Evolutionary conservation across 1,140 invertebrate species (phyloP).

Genomic region (Rhopalosiphum maidis): DNA sequence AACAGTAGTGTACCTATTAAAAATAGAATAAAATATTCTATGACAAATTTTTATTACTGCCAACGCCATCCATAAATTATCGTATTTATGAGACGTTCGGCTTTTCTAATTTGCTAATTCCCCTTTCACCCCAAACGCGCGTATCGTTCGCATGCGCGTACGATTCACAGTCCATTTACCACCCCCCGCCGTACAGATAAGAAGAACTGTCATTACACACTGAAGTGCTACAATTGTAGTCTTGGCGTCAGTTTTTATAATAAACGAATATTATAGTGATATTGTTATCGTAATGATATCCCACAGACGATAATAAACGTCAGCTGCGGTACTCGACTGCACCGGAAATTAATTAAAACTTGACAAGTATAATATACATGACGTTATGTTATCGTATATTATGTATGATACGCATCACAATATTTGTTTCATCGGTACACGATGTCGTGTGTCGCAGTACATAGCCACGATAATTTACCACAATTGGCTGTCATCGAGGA

Average conservation of each 20-base stretch:
- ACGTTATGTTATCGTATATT: not conserved
- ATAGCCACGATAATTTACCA: not conserved
- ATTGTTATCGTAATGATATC: not conserved
- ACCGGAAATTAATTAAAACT: constrained; percentile 34
- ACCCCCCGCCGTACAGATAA: constrained; percentile 7
- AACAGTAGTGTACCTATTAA: not conserved
- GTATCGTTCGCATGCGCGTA: not conserved
- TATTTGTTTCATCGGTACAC: not conserved
- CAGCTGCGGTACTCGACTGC: not conserved
- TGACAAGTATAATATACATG: not conserved
- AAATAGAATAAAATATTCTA: constrained; percentile 1
- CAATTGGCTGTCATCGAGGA: not conserved
- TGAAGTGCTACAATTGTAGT: not conserved
- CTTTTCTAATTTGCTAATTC: constrained; percentile 53
- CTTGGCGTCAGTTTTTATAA: not conserved
- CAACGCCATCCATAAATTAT: not conserved
- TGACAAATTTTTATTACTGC: not conserved
- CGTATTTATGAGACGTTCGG: constrained; percentile 22
- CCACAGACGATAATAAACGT: constrained; percentile 14
- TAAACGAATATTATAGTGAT: not conserved
- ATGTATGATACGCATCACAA: not conserved
- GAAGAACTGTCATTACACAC: not conserved
- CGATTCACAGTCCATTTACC: constrained; percentile 33
- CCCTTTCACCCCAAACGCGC: not conserved
- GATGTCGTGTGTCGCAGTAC: not conserved